phyloP scores from a whole-genome alignment of 2,113 vertebrate genomes.

The Quiscalus mexicanus region DNA sequence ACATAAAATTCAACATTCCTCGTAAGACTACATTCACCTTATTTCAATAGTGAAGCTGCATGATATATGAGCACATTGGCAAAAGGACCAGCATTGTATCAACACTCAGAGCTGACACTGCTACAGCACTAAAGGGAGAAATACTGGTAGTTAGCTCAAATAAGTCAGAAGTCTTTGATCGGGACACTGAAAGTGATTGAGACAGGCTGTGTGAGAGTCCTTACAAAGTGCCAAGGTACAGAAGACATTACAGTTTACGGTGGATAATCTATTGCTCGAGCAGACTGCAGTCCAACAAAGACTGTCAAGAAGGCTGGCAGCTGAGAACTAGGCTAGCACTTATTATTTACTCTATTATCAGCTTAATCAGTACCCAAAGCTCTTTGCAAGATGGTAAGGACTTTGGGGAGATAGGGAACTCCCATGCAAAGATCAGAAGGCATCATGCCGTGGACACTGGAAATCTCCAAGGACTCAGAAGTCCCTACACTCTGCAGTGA shows the following conservation, averaged over 20 bases:
- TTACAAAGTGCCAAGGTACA: background rate
- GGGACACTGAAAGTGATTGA: background rate
- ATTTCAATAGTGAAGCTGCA: background rate
- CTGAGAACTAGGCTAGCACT: background rate
- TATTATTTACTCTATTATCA: background rate
- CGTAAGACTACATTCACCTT: background rate
- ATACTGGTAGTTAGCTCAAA: slow-evolving; percentile 11
- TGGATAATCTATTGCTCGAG: background rate
- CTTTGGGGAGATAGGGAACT: background rate
- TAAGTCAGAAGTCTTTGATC: slow-evolving; percentile 14
- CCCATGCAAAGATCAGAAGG: background rate
- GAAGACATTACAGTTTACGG: background rate
- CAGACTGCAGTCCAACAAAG: background rate
- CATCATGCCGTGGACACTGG: background rate
- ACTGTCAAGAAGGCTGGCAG: background rate
- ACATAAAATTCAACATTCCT: background rate
- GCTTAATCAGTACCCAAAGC: background rate
- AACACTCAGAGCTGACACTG: slow-evolving; percentile 12
- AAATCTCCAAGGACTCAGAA: background rate
- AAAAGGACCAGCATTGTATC: background rate
- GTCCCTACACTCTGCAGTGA: background rate
- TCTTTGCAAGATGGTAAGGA: background rate
- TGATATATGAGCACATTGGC: background rate
- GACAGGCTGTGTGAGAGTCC: background rate
- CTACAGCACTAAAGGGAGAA: slow-evolving; percentile 34